Percentiles rank a stretch among this genome's conserved stretches.
These are phyloP conservation scores for Diorhabda elongata DNA, from an alignment of 1,140 invertebrate genomes.

Conservation along the genomic window DNA sequence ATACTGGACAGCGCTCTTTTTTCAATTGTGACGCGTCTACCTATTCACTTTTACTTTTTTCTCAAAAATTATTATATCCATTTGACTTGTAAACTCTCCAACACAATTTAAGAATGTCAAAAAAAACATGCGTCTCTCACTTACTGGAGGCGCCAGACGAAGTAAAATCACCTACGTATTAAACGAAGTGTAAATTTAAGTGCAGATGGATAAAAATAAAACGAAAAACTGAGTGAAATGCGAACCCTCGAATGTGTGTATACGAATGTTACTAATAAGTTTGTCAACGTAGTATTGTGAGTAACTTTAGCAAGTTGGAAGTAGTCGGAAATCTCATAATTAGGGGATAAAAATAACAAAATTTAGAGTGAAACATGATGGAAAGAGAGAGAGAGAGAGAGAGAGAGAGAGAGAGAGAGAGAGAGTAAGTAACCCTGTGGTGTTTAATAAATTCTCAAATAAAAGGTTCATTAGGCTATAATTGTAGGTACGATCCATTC, in stretches of 20 bases:
- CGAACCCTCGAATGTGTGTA: not conserved
- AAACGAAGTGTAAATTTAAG: constrained; percentile 1
- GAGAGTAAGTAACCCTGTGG: too few relatives aligned
- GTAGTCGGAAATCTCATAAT: too few relatives aligned
- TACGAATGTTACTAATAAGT: constrained; percentile 1
- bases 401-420: too few relatives aligned
- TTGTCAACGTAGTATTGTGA: not conserved
- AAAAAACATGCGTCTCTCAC: not conserved
- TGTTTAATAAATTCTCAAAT: too few relatives aligned
- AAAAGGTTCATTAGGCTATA: too few relatives aligned
- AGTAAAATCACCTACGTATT: not conserved
- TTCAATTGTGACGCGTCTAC: not conserved
- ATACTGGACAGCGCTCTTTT: not conserved
- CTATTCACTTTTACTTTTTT: not conserved
- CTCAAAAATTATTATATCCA: not conserved
- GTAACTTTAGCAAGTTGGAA: too few relatives aligned
- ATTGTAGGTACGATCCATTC: too few relatives aligned
- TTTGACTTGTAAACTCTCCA: not conserved
- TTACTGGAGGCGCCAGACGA: constrained; percentile 1
- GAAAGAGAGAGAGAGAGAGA: too few relatives aligned
- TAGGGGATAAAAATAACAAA: too few relatives aligned
- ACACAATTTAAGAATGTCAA: not conserved
- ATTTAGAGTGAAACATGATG: too few relatives aligned
- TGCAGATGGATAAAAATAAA: not conserved
- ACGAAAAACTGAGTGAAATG: not conserved